phyloP scores from a whole-genome alignment of 2,113 vertebrate genomes.

The Grantiella picta region DNA sequence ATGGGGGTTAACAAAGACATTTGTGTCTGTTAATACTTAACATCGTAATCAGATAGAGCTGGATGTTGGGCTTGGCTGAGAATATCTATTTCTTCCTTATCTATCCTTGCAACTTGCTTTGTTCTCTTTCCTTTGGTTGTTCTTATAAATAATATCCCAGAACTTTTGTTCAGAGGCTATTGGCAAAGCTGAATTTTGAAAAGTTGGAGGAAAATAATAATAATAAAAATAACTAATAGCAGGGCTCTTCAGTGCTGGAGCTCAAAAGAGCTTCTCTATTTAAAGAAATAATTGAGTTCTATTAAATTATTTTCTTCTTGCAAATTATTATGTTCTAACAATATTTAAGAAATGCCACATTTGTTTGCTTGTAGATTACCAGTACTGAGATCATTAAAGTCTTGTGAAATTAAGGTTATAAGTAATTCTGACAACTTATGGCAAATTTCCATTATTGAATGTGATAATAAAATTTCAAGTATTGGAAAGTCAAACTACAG shows the following conservation, averaged over 20 bases:
- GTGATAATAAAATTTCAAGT: background rate
- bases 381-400: background rate
- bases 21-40: background rate
- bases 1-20: background rate
- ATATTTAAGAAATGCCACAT: background rate
- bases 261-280: background rate
- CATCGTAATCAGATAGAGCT: fast-evolving
- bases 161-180: background rate
- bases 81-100: background rate
- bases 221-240: background rate
- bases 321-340: background rate
- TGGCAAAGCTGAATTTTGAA: background rate
- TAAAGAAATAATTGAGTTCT: background rate
- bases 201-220: background rate
- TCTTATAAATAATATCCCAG: background rate
- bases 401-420: background rate
- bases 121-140: background rate
- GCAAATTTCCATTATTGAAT: background rate
- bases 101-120: background rate
- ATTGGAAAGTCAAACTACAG: background rate
- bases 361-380: background rate
- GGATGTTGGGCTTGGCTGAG: background rate
- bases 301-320: background rate
- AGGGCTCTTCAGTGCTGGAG: background rate
- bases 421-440: background rate